Base-by-base conservation (phyloP, 1,140 invertebrate species). In the Zaprionus vittiger region DNA sequence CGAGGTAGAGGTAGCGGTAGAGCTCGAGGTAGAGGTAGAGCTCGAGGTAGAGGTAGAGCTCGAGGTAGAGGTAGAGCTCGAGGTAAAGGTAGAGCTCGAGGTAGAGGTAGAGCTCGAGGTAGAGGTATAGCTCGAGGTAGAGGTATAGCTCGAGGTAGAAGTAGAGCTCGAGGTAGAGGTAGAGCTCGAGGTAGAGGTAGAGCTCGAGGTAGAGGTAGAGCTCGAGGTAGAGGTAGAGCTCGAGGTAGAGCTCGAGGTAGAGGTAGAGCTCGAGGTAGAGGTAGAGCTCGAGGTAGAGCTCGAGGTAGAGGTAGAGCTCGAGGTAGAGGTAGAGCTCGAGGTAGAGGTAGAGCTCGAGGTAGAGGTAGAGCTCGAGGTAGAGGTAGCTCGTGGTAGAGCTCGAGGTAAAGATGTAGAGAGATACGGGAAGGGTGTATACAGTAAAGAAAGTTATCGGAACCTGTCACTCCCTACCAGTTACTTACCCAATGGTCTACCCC, bases 401-500 rank as follows among this genome's bases (percentile, higher is more conserved):
- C 15, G 37, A 15, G 5, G 4, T 12, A 38, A 4, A n/a, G n/a
- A n/a, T n/a, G 5, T 5, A 14, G n/a, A 31, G 31, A 34, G 7
- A 0, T 26, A 26, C 4, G 11, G 7, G 5, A 34, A 11, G 31
- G 31, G 31, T 11, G 31, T 26, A 28, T 28, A 28, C 6, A 9
- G 28, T 28, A 6, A 34, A 34, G 34, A 38, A 38, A 14, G 14
- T 31, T 9, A 31, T 1, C 28, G 38, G 1, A 61, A 24, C 34
- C 4, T 0, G 1, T 11, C 12, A 22, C 11, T 24, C 20, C 11
- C n/a, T 15, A 2, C 7, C 7, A 17, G 2, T 7, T 2, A 72
- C 81, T 70, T 34, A 75, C 82, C 20, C 17, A 81, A 26, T 15
- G 79, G 71, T 24, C 71, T 63, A 54, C 56, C 63, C 79, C 81